Evolutionary conservation across 2,797 vertebrate species (phyloP).

Genomic region (Myioborus miniatus): DNA sequence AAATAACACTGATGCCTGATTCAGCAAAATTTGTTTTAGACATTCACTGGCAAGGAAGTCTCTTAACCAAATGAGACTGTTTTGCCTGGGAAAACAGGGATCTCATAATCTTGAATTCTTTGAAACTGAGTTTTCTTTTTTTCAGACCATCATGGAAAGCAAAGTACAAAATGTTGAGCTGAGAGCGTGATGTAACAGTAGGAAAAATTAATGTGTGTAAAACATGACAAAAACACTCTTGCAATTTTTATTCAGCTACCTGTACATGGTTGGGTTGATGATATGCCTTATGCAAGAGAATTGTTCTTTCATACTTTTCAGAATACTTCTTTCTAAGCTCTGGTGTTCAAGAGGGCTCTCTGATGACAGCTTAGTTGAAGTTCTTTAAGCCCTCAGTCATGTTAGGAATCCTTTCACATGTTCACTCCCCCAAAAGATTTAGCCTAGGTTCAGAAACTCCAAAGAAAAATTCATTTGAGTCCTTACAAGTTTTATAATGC

Average conservation of each 20-base stretch:
- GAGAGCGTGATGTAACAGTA: accelerated
- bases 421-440: not conserved
- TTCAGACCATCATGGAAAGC: not conserved
- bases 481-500: not conserved
- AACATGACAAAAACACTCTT: not conserved
- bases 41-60: not conserved
- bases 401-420: not conserved
- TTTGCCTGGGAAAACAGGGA: not conserved
- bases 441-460: not conserved
- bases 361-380: not conserved
- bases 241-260: not conserved
- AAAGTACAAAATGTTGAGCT: not conserved
- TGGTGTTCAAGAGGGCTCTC: not conserved
- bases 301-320: not conserved
- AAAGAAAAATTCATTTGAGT: not conserved
- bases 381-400: not conserved
- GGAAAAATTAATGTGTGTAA: not conserved
- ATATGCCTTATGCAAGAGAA: not conserved
- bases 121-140: not conserved
- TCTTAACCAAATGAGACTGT: not conserved
- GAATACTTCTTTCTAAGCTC: not conserved
- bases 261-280: not conserved
- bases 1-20: not conserved
- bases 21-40: not conserved
- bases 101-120: not conserved